These are phyloP conservation scores for Eueides isabella DNA, from an alignment of 1,140 invertebrate genomes.

Conservation along the genomic window DNA sequence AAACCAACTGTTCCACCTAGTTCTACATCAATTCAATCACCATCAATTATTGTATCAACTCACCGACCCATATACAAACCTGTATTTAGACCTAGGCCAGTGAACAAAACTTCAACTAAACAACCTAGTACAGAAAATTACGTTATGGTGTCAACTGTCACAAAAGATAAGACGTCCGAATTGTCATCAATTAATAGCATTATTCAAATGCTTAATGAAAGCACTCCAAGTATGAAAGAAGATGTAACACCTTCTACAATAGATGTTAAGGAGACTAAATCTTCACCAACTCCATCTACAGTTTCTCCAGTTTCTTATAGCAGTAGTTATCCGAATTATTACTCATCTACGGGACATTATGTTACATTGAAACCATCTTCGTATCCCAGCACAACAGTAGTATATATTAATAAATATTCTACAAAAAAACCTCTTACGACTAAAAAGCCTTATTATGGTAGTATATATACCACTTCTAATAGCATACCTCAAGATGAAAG, in stretches of 20 bases:
- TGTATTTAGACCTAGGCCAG: slow-evolving; percentile 76
- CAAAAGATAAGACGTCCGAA: slow-evolving; percentile 75
- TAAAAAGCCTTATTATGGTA: slow-evolving; percentile 49
- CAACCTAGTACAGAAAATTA: slow-evolving; percentile 66
- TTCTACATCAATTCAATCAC: slow-evolving; percentile 55
- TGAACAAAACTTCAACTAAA: slow-evolving; percentile 49
- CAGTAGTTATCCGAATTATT: slow-evolving; percentile 77
- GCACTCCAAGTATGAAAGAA: slow-evolving; percentile 68
- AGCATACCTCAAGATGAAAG: slow-evolving; percentile 57
- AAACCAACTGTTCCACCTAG: slow-evolving; percentile 70
- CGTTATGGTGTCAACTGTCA: slow-evolving; percentile 62
- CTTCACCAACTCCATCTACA: slow-evolving; percentile 63
- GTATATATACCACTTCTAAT: slow-evolving; percentile 61
- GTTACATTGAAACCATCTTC: slow-evolving; percentile 70
- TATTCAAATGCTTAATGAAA: slow-evolving; percentile 86
- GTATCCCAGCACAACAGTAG: slow-evolving; percentile 39
- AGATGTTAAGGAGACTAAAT: slow-evolving; percentile 66
- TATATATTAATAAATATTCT: slow-evolving; percentile 34
- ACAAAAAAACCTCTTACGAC: slow-evolving; percentile 44
- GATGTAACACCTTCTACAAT: slow-evolving; percentile 55
- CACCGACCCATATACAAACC: slow-evolving; percentile 71
- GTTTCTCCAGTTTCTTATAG: slow-evolving; percentile 70
- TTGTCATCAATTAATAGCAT: slow-evolving; percentile 84
- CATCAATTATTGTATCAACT: slow-evolving; percentile 65
- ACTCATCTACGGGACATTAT: slow-evolving; percentile 66